A percentile compares a stretch with the other conserved stretches of the same genome.
Evolutionary conservation across 1,140 invertebrate species (phyloP).

Genomic region (Drosophila paulistorum): DNA sequence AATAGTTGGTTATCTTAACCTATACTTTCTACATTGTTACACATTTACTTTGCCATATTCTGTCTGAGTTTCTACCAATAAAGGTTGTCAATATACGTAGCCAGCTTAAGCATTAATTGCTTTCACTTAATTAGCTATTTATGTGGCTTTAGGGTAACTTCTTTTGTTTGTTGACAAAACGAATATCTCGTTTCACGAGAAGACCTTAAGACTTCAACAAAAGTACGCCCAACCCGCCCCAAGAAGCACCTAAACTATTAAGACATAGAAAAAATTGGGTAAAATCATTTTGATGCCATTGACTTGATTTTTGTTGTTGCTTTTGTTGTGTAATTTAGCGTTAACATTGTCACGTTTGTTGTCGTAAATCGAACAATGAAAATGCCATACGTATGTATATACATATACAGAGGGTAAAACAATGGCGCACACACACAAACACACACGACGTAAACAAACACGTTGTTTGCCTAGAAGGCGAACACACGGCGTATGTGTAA

Average conservation of each 20-base stretch:
- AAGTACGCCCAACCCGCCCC: background rate
- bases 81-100: background rate
- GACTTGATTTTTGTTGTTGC: conserved; percentile 22
- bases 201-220: conserved; percentile 19
- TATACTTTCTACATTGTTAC: no score
- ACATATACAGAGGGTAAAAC: conserved; percentile 29
- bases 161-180: conserved; percentile 9
- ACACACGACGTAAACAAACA: background rate
- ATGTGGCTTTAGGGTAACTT: conserved; percentile 14
- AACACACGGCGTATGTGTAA: conserved; percentile 55
- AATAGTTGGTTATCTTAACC: no score
- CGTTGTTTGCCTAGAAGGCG: conserved; percentile 1
- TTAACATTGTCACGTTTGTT: conserved; percentile 62
- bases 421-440: conserved; percentile 17
- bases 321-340: conserved; percentile 34
- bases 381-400: conserved; percentile 15
- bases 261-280: conserved; percentile 8
- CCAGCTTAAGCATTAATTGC: conserved; percentile 35
- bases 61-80: background rate
- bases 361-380: conserved; percentile 51
- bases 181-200: conserved; percentile 18
- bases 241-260: conserved; percentile 4
- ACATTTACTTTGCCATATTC: no score
- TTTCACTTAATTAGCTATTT: conserved; percentile 37
- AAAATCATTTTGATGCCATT: conserved; percentile 4